A percentile compares a stretch with the other conserved stretches of the same genome.
phyloP scores from a whole-genome alignment of 64 coral and sea anemone genomes.

The Trachythela sp. region DNA sequence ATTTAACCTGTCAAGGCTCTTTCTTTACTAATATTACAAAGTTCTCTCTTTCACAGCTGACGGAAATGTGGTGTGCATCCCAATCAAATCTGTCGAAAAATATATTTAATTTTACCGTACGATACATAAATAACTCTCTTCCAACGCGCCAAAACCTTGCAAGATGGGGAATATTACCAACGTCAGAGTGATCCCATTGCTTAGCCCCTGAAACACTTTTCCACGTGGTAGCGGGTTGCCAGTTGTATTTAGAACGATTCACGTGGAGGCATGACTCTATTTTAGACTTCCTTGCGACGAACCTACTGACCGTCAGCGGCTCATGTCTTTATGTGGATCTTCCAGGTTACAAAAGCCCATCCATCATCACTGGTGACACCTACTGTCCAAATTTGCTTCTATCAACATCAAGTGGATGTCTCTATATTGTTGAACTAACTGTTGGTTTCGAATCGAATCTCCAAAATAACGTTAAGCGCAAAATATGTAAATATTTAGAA shows the following conservation, averaged over 20 bases:
- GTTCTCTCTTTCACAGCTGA: background rate
- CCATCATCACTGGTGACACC: slow-evolving; percentile 48
- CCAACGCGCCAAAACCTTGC: slow-evolving; percentile 23
- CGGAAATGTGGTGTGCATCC: background rate
- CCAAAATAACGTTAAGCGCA: slow-evolving; percentile 24
- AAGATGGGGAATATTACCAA: slow-evolving; percentile 20
- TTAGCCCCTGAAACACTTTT: slow-evolving; percentile 46
- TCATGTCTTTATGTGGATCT: slow-evolving; percentile 39
- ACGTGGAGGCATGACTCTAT: slow-evolving; percentile 60
- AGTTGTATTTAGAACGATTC: slow-evolving; percentile 32
- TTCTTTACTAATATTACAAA: background rate
- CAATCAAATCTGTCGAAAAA: slow-evolving; percentile 23
- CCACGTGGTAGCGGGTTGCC: slow-evolving; percentile 35
- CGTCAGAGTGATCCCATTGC: slow-evolving; percentile 1
- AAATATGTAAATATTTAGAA: slow-evolving; percentile 25
- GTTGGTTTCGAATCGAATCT: slow-evolving; percentile 52
- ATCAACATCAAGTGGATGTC: background rate
- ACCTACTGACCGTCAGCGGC: background rate
- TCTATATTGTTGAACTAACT: slow-evolving; percentile 55
- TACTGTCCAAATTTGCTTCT: slow-evolving; percentile 48
- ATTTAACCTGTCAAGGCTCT: background rate
- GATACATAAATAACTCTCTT: background rate
- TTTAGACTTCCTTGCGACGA: slow-evolving; percentile 6
- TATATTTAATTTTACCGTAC: background rate
- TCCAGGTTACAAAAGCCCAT: slow-evolving; percentile 15